Evolutionary conservation across 2,113 vertebrate genomes (phyloP).

Genomic region (Arenaria interpres): DNA sequence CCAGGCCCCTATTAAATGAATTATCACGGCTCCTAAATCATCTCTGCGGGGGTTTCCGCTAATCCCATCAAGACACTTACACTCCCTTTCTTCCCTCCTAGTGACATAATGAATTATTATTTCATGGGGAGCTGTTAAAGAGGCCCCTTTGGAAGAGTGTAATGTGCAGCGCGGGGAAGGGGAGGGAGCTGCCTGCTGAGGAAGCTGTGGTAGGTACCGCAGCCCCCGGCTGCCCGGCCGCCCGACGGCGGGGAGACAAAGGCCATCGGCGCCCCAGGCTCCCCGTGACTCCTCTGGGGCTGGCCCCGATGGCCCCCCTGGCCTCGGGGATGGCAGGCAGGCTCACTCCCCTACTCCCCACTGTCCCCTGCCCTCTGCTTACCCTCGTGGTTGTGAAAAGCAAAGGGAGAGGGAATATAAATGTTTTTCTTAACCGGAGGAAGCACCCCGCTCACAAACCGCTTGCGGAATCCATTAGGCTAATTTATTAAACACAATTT

Average conservation of each 20-base stretch:
- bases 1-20: slow-evolving; percentile 85
- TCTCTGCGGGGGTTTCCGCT: slow-evolving; percentile 81
- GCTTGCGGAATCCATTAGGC: slow-evolving; percentile 93
- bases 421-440: slow-evolving; percentile 92
- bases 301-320: accelerated
- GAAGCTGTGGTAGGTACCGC: slow-evolving; percentile 54
- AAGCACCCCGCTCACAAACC: slow-evolving; percentile 88
- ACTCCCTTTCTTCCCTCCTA: slow-evolving; percentile 79
- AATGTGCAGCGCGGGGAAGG: slow-evolving; percentile 45
- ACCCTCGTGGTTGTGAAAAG: slow-evolving; percentile 56
- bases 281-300: not conserved
- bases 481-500: slow-evolving; percentile 97
- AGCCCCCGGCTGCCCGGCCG: not conserved
- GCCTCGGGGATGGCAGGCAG: not conserved
- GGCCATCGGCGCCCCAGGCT: not conserved
- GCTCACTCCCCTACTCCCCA: not conserved
- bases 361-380: slow-evolving; percentile 31
- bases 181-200: slow-evolving; percentile 12
- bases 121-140: slow-evolving; percentile 82
- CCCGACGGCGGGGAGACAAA: slow-evolving; percentile 12
- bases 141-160: slow-evolving; percentile 75
- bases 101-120: slow-evolving; percentile 84
- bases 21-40: slow-evolving; percentile 87
- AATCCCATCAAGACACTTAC: slow-evolving; percentile 87
- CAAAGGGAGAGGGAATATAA: slow-evolving; percentile 81